Percentiles rank a stretch among this genome's conserved stretches.
Evolutionary conservation across 2,888 invertebrate species (phyloP).

Genomic region (Yponomeuta malinellus): DNA sequence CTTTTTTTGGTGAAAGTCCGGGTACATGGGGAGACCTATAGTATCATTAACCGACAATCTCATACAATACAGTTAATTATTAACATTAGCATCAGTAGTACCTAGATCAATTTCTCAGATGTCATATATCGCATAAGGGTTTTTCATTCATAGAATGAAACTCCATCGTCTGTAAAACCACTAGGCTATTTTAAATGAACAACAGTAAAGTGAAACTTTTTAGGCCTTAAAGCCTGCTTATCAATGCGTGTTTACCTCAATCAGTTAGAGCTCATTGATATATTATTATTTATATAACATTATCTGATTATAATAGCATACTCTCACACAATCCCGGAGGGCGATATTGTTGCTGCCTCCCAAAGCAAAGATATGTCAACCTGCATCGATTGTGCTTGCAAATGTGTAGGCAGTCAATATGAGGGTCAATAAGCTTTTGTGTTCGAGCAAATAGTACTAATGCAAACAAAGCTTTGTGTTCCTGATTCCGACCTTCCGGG

Average conservation of each 20-base stretch:
- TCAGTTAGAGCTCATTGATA: too few species aligned
- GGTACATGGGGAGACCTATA: not conserved
- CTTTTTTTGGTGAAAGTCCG: not conserved
- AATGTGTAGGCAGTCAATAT: not conserved
- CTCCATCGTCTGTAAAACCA: too few species aligned
- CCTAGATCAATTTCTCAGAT: not conserved
- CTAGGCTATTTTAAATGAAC: too few species aligned
- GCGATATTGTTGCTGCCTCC: not conserved
- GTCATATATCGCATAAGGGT: too few species aligned
- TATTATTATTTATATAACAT: too few species aligned
- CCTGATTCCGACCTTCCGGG: not conserved
- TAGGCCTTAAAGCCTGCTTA: too few species aligned
- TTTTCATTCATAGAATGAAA: too few species aligned
- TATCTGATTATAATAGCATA: too few species aligned
- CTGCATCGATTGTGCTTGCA: not conserved
- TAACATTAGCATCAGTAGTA: not conserved
- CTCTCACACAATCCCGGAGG: too few species aligned
- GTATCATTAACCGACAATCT: not conserved
- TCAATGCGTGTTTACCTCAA: too few species aligned
- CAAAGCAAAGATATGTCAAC: not conserved
- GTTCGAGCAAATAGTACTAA: slow-evolving; percentile 1
- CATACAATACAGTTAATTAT: not conserved
- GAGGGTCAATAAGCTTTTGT: not conserved
- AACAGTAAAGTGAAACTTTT: too few species aligned
- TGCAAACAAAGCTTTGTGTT: not conserved